Conservation (phyloP, 2,888 invertebrate species). For the Oxytorus armatus region DNA sequence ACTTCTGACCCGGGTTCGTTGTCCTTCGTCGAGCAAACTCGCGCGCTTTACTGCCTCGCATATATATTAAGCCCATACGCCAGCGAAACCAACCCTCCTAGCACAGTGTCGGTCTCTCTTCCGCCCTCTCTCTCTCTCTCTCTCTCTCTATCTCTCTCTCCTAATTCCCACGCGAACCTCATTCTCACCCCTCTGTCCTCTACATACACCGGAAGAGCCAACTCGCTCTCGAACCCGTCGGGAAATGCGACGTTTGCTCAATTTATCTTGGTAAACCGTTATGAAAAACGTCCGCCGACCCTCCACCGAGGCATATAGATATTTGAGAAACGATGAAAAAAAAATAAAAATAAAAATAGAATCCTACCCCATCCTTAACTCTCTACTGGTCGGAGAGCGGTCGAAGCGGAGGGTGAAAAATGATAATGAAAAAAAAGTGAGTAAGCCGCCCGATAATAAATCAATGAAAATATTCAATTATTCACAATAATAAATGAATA, state of each 20-base stretch:
- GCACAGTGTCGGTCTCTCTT: constrained; percentile 33
- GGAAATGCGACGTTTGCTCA: constrained; percentile 56
- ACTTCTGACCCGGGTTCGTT: constrained; percentile 80
- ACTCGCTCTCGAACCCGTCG: constrained; percentile 44
- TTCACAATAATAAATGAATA: too few relatives aligned
- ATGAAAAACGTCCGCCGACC: neutral
- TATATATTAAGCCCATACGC: constrained; percentile 25
- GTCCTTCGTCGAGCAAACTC: constrained; percentile 74
- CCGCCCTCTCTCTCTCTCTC: constrained; percentile 10
- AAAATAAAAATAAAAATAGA: too few relatives aligned
- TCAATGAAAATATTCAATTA: too few relatives aligned
- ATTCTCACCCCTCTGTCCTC: neutral
- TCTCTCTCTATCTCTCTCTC: neutral
- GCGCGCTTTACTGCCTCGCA: constrained; percentile 59
- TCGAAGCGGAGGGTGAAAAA: neutral
- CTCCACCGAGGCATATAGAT: neutral
- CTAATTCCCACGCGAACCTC: constrained; percentile 5
- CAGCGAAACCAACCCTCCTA: constrained; percentile 51
- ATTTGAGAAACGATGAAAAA: constrained; percentile 12
- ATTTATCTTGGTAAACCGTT: constrained; percentile 55
- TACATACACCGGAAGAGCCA: constrained; percentile 42
- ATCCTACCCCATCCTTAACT: constrained; percentile 7
- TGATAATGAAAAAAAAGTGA: too few relatives aligned
- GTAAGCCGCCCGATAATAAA: too few relatives aligned
- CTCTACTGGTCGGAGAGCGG: neutral